These are phyloP conservation scores for Gambusia affinis DNA, from an alignment of 2,113 vertebrate genomes.

Conservation along the genomic window DNA sequence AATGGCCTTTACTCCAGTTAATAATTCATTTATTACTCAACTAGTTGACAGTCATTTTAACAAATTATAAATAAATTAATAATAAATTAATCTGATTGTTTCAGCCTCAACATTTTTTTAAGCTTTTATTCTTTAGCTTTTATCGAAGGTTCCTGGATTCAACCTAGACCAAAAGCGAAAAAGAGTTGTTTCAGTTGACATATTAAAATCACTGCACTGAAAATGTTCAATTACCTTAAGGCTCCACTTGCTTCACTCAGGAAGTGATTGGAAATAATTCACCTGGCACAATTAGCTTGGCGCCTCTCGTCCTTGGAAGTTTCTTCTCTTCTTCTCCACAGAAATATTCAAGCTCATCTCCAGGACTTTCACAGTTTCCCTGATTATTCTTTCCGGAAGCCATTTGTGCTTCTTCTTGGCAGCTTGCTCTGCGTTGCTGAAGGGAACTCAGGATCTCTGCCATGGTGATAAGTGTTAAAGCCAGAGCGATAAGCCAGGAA, in stretches of 20 bases:
- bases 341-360: neutral
- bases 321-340: neutral
- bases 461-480: neutral
- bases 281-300: neutral
- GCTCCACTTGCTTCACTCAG: neutral
- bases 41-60: too few relatives aligned
- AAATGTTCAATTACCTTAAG: neutral
- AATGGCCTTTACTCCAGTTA: too few relatives aligned
- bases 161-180: neutral
- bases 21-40: too few relatives aligned
- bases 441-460: constrained; percentile 1
- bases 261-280: constrained; percentile 1
- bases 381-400: neutral
- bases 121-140: neutral
- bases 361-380: neutral
- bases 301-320: neutral
- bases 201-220: neutral
- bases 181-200: neutral
- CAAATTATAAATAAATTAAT: too few relatives aligned
- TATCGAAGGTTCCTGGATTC: neutral
- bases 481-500: neutral
- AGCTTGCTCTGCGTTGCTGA: neutral
- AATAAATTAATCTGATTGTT: too few relatives aligned
- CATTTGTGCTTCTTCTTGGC: neutral
- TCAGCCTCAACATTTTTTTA: neutral